Conservation (phyloP, 1,140 invertebrate genomes). For the Drosophila persimilis region DNA sequence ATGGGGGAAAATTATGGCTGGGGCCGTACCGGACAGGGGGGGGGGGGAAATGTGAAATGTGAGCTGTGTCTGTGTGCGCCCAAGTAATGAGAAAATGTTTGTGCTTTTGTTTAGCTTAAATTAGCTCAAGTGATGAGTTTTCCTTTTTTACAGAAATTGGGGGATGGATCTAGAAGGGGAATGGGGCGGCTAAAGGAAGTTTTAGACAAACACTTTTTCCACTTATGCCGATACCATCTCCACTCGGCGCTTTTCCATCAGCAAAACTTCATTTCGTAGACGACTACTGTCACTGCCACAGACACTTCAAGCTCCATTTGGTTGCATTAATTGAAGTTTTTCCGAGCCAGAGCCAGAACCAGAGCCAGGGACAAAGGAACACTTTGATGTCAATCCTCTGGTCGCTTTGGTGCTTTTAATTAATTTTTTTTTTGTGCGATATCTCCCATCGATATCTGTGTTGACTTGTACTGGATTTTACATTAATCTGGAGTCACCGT, state of each 20-base stretch:
- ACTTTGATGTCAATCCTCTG: conserved; percentile 44
- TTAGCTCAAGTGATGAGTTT: conserved; percentile 65
- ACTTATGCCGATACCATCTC: background rate
- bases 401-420: conserved; percentile 64
- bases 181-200: background rate
- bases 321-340: conserved; percentile 67
- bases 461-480: conserved; percentile 61
- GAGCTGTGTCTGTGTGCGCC: conserved; percentile 51
- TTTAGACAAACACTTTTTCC: conserved; percentile 21
- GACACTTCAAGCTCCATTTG: conserved; percentile 64
- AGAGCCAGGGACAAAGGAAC: conserved; percentile 15
- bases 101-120: conserved; percentile 72
- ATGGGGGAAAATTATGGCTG: conserved; percentile 60
- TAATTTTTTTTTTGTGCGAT: conserved; percentile 50
- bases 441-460: conserved; percentile 6
- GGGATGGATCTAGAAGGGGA: background rate
- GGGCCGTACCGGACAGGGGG: conserved; percentile 22
- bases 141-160: conserved; percentile 29
- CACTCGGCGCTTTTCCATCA: background rate
- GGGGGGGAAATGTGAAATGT: conserved; percentile 68
- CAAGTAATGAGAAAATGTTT: conserved; percentile 69
- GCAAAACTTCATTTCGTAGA: background rate
- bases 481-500: conserved; percentile 56
- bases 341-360: background rate
- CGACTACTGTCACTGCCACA: conserved; percentile 10